Evolutionary conservation across 2,797 vertebrate species (phyloP).

Genomic region (Clarias laeviceps): DNA sequence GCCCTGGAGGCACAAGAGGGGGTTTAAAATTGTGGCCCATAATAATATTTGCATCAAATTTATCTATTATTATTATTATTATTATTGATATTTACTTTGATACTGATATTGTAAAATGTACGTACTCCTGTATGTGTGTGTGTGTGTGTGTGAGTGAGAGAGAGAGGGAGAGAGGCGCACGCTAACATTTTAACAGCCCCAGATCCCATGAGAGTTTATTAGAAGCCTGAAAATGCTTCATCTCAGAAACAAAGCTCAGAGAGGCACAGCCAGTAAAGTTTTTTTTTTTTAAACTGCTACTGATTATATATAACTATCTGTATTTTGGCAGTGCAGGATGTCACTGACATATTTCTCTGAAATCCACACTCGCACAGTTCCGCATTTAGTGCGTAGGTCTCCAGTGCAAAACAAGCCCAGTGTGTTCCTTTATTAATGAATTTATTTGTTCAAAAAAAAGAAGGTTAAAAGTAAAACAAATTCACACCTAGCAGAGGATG

Average conservation of each 20-base stretch:
- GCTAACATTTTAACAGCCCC: constrained; percentile 7
- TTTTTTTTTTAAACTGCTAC: constrained; percentile 70
- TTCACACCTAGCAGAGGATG: neutral
- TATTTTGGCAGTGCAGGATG: constrained; percentile 55
- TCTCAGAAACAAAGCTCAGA: constrained; percentile 73
- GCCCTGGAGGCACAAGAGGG: too few species aligned
- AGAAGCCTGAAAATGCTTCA: constrained; percentile 65
- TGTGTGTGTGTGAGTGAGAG: neutral
- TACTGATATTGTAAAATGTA: neutral
- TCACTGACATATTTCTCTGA: constrained; percentile 65
- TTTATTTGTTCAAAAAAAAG: neutral
- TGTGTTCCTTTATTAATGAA: neutral
- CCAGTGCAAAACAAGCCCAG: neutral
- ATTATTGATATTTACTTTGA: too few species aligned
- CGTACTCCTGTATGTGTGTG: neutral
- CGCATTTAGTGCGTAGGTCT: neutral
- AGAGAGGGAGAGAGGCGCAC: too few species aligned
- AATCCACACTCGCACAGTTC: neutral
- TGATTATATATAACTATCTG: constrained; percentile 74
- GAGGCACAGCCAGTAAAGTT: constrained; percentile 71
- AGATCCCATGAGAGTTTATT: constrained; percentile 67
- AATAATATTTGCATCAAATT: too few species aligned
- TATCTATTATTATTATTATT: too few species aligned
- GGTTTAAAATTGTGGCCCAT: too few species aligned
- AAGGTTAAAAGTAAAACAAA: neutral